Evolutionary conservation across 2,113 vertebrate genomes (phyloP).

Genomic region (Clarias magur): DNA sequence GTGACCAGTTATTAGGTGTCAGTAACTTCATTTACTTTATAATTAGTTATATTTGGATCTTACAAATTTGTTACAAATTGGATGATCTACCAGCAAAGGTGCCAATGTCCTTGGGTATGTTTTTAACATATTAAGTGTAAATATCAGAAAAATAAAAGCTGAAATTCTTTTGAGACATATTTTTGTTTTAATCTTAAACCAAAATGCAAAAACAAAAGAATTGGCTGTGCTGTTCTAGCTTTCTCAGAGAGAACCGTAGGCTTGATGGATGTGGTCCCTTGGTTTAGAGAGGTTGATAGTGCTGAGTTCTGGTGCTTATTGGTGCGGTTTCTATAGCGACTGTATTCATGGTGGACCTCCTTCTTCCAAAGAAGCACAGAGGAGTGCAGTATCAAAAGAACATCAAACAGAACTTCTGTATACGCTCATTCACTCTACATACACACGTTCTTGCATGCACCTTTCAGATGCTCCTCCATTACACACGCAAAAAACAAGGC

Average conservation of each 20-base stretch:
- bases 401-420: constrained; percentile 41
- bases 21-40: not conserved
- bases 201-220: not conserved
- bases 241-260: not conserved
- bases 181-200: not conserved
- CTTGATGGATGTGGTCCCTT: constrained; percentile 39
- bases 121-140: not conserved
- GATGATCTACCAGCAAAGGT: not conserved
- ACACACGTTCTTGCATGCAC: constrained; percentile 13
- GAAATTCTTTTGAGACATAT: not conserved
- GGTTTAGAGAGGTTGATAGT: constrained; percentile 22
- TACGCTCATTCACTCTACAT: not conserved
- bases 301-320: constrained; percentile 5
- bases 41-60: not conserved
- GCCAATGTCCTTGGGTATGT: not conserved
- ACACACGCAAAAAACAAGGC: constrained; percentile 13
- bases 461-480: constrained; percentile 11
- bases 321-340: constrained; percentile 60
- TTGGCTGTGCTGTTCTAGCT: not conserved
- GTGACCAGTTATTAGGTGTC: not conserved
- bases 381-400: constrained; percentile 36
- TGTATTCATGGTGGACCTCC: constrained; percentile 50
- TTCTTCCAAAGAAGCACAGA: constrained; percentile 1
- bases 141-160: not conserved
- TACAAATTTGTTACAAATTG: too few species aligned